A percentile compares a stretch with the other conserved stretches of the same genome.
Evolutionary conservation across 1,140 invertebrate genomes (phyloP).

Genomic region (Dufourea novaeangliae): DNA sequence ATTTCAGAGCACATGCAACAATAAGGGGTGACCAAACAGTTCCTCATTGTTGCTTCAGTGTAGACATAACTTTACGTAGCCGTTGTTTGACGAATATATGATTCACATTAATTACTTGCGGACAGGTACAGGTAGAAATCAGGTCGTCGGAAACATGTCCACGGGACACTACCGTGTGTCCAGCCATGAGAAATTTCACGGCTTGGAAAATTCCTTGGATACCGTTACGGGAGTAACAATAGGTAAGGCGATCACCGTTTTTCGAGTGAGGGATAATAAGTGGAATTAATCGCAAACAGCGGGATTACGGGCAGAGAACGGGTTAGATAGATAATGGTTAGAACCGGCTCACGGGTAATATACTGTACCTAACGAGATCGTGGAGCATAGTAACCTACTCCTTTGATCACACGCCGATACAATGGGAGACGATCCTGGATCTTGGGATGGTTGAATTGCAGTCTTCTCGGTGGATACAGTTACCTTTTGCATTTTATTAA

Average conservation of each 20-base stretch:
- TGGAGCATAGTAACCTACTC: slow-evolving; percentile 23
- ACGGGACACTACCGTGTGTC: slow-evolving; percentile 8
- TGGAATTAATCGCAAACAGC: slow-evolving; percentile 44
- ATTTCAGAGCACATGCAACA: too few species aligned
- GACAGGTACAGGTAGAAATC: slow-evolving; percentile 1
- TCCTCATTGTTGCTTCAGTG: too few species aligned
- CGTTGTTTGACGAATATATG: neutral
- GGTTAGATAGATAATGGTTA: slow-evolving; percentile 12
- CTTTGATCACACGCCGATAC: slow-evolving; percentile 22
- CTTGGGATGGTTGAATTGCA: neutral
- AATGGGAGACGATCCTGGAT: slow-evolving; percentile 6
- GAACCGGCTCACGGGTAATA: slow-evolving; percentile 20
- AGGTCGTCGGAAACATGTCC: slow-evolving; percentile 17
- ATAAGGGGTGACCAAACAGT: too few species aligned
- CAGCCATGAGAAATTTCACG: slow-evolving; percentile 49
- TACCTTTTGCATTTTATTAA: slow-evolving; percentile 23
- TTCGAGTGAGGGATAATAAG: slow-evolving; percentile 40
- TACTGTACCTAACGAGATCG: slow-evolving; percentile 15
- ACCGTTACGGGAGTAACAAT: slow-evolving; percentile 52
- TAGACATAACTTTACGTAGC: too few species aligned
- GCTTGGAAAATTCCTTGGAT: neutral
- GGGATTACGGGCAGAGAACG: neutral
- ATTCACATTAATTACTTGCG: slow-evolving; percentile 31
- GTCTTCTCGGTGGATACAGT: slow-evolving; percentile 9
- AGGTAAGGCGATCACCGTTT: slow-evolving; percentile 12